Conservation (phyloP, 2,888 invertebrate species). For the Digitonthophagus gazella region DNA sequence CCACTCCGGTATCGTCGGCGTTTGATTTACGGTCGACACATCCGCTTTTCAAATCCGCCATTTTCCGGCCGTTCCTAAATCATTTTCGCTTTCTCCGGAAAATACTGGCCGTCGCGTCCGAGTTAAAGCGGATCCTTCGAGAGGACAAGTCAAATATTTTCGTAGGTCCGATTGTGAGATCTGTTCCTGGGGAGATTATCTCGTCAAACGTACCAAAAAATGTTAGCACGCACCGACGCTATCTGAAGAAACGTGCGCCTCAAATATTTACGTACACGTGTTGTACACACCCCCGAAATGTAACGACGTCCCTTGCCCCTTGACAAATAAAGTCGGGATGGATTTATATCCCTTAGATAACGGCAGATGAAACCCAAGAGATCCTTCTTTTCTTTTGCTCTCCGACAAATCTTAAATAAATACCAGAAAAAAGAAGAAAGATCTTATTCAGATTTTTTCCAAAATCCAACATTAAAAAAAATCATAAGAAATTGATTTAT, state of each 20-base stretch:
- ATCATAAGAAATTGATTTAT: too few relatives aligned
- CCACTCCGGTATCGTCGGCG: not conserved
- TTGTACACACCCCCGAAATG: not conserved
- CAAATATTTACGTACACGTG: not conserved
- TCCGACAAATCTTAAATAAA: not conserved
- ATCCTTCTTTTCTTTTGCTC: too few relatives aligned
- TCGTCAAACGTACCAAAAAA: not conserved
- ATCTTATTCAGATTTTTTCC: too few relatives aligned
- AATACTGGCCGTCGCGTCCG: too few relatives aligned
- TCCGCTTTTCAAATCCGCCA: not conserved
- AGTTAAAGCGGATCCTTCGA: not conserved
- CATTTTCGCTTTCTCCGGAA: too few relatives aligned
- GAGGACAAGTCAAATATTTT: not conserved
- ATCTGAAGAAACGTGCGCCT: not conserved
- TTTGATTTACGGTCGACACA: not conserved
- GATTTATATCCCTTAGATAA: not conserved
- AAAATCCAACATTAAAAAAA: too few relatives aligned
- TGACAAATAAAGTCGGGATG: not conserved
- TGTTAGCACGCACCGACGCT: not conserved
- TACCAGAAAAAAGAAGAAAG: not conserved
- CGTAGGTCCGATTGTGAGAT: not conserved
- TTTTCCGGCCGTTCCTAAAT: not conserved
- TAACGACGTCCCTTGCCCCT: too few relatives aligned
- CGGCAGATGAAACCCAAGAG: not conserved
- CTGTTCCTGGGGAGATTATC: not conserved